Base-by-base conservation (phyloP, 1,140 invertebrate genomes). In the Drosophila micromelanica region DNA sequence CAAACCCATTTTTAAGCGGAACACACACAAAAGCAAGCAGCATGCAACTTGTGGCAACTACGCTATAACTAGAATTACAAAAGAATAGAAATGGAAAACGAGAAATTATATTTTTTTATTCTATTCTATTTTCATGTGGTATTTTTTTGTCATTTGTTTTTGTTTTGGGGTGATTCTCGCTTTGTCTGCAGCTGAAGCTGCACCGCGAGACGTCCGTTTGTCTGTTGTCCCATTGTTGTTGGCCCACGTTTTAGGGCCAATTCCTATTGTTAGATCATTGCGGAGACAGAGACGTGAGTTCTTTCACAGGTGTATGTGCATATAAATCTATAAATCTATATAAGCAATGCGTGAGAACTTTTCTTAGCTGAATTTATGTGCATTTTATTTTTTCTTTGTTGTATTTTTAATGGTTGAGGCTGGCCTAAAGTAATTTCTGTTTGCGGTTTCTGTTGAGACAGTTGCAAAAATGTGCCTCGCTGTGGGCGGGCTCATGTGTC, bases 1-100 rank as follows among this genome's bases (percentile, higher is more conserved):
- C 78, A 87, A 78, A 78, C 78, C 75, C 82, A 76, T 86, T 87
- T 86, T 86, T 82, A 86, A 75, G 67, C 48, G 71, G 84, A 67
- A 75, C 20, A 52, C 61, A 49, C 9, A 81, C 68, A 78, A 75
- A 60, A 54, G 75, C 42, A 64, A 54, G 12, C 12, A 17, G 55
- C 55, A 9, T 30, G 45, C 27, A 69, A 68, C 55, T 60, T 60
- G 59, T 38, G 30, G 49, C 49, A 52, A 20, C 20, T n/a, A 56
- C 43, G 15, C 42, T 17, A 37, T 35, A 51, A 61, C 46, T 35
- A 40, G 20, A 12, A n/a, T 64, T 43, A 80, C 64, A 76, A 86
- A 63, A 76, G 73, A 70, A 65, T 54, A 57, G 35, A 73, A 74
- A 62, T 62, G 65, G 52, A 73, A 74, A 70, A 74, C 67, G 38